Evolutionary conservation across 2,797 vertebrate genomes (phyloP).

Genomic region (Alosa sapidissima): DNA sequence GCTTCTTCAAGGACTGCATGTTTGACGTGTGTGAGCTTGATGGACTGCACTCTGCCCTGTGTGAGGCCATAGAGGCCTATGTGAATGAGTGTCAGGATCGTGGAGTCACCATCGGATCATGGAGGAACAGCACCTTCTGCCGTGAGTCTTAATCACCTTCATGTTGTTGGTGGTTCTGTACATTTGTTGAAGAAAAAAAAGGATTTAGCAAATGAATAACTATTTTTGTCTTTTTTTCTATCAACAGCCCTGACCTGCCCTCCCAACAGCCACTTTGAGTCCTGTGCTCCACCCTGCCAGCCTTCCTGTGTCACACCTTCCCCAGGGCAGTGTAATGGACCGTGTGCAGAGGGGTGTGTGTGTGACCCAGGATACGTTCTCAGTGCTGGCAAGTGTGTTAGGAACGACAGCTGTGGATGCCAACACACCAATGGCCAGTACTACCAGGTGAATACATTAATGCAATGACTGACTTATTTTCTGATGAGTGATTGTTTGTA

Average conservation of each 20-base stretch:
- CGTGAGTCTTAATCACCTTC: slow-evolving; percentile 55
- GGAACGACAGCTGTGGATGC: slow-evolving; percentile 65
- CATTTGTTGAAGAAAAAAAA: not conserved
- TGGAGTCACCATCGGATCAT: slow-evolving; percentile 66
- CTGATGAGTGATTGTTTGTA: not conserved
- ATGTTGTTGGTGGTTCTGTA: not conserved
- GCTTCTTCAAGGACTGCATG: slow-evolving; percentile 72
- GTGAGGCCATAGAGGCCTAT: slow-evolving; percentile 76
- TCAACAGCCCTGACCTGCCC: slow-evolving; percentile 65
- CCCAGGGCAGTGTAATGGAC: slow-evolving; percentile 54
- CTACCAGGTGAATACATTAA: slow-evolving; percentile 56
- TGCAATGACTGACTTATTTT: not conserved
- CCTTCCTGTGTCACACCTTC: slow-evolving; percentile 64
- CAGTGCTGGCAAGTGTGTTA: slow-evolving; percentile 71
- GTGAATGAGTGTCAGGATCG: slow-evolving; percentile 76
- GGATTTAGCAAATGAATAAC: not conserved
- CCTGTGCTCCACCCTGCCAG: slow-evolving; percentile 72
- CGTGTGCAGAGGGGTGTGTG: slow-evolving; percentile 72
- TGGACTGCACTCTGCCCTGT: slow-evolving; percentile 67
- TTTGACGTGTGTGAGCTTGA: slow-evolving; percentile 76
- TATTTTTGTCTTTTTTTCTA: not conserved
- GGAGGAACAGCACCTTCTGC: slow-evolving; percentile 75
- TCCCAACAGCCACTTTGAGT: slow-evolving; percentile 73
- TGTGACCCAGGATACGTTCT: slow-evolving; percentile 71
- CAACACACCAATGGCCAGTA: slow-evolving; percentile 64